These are phyloP conservation scores for Drosophila repletoides DNA, from an alignment of 1,140 invertebrate genomes.

Conservation along the genomic window DNA sequence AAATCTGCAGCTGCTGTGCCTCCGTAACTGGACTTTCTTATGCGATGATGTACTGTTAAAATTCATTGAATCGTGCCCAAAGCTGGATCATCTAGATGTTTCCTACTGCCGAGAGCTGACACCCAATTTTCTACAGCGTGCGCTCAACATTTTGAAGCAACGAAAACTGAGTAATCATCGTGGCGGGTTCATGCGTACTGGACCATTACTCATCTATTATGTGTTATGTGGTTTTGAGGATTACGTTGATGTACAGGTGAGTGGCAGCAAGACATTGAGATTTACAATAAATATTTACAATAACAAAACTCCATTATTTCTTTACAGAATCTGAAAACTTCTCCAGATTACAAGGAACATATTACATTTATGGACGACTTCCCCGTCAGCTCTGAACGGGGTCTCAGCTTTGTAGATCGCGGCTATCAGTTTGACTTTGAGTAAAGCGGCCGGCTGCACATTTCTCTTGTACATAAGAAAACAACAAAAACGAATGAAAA, in stretches of 20 bases:
- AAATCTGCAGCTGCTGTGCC: conserved; percentile 55
- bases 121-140: conserved; percentile 42
- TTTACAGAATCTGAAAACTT: conserved; percentile 51
- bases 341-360: conserved; percentile 50
- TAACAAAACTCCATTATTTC: too few species aligned
- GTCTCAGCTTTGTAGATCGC: conserved; percentile 73
- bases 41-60: conserved; percentile 55
- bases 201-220: conserved; percentile 55
- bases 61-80: conserved; percentile 60
- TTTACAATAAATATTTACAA: background rate
- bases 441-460: conserved; percentile 20
- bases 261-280: too few species aligned
- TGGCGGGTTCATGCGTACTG: conserved; percentile 1
- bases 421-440: conserved; percentile 76
- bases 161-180: conserved; percentile 50
- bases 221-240: conserved; percentile 60
- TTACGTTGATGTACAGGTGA: conserved; percentile 53
- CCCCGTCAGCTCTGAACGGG: conserved; percentile 59
- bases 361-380: conserved; percentile 64
- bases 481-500: background rate
- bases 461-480: conserved; percentile 31
- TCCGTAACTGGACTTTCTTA: conserved; percentile 59
- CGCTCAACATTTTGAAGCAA: conserved; percentile 51
- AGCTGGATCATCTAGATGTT: conserved; percentile 60
- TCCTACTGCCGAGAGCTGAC: conserved; percentile 64